These are phyloP conservation scores for Aquatica leii DNA, from an alignment of 2,888 invertebrate genomes.

Conservation along the genomic window DNA sequence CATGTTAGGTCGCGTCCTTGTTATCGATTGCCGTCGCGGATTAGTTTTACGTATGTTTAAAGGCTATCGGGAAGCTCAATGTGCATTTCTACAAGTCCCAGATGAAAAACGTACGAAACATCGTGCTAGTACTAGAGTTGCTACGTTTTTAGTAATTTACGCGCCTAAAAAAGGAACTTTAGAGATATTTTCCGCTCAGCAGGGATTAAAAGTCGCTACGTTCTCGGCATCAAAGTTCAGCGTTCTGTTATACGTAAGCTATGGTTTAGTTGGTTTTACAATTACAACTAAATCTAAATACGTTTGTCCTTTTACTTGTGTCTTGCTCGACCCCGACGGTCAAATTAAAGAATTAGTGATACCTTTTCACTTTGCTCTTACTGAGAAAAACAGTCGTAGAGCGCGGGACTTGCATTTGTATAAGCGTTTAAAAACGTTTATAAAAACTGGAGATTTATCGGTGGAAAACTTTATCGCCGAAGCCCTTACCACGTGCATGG, in stretches of 20 bases:
- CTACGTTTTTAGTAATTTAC: constrained; percentile 90
- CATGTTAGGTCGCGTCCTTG: constrained; percentile 84
- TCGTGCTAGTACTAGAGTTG: constrained; percentile 61
- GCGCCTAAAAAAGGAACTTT: constrained; percentile 91
- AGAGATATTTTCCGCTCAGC: constrained; percentile 92
- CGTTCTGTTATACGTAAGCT: constrained; percentile 79
- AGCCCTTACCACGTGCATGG: constrained; percentile 66
- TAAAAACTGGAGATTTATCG: constrained; percentile 67
- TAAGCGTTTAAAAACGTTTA: constrained; percentile 74
- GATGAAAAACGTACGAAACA: constrained; percentile 65
- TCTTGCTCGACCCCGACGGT: constrained; percentile 85
- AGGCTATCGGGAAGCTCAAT: constrained; percentile 95
- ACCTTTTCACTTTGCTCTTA: constrained; percentile 91
- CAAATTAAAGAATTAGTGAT: constrained; percentile 82
- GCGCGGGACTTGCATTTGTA: constrained; percentile 88
- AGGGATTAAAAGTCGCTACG: constrained; percentile 88
- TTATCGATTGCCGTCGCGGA: constrained; percentile 84
- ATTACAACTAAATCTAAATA: constrained; percentile 65
- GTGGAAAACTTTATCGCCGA: constrained; percentile 64
- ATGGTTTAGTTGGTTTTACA: constrained; percentile 79
- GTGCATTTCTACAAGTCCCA: constrained; percentile 88
- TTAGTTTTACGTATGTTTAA: constrained; percentile 89
- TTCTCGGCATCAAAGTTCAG: constrained; percentile 90
- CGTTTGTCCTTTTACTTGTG: constrained; percentile 73
- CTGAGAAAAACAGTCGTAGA: constrained; percentile 85